Percentiles rank a stretch among this genome's conserved stretches.
phyloP scores from a whole-genome alignment of 2,113 vertebrate genomes.

The Centropus unirufus region DNA sequence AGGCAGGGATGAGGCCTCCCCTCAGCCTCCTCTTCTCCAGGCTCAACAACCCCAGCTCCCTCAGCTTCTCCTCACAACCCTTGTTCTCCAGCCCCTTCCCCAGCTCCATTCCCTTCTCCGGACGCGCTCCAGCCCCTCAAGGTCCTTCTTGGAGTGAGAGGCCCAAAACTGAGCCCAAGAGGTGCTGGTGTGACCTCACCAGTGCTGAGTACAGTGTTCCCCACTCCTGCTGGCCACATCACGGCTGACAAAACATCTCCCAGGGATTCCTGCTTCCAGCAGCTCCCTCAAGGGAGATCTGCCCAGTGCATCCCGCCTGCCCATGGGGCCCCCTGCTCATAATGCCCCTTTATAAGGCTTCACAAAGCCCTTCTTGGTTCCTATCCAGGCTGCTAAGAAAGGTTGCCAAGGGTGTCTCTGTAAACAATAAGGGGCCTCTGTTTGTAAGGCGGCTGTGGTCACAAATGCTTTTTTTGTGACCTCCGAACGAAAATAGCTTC shows the following conservation, averaged over 20 bases:
- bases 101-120: too few relatives aligned
- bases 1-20: too few relatives aligned
- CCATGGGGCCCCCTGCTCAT: not conserved
- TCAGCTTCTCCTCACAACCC: too few relatives aligned
- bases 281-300: not conserved
- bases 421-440: conserved; percentile 60
- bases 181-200: too few relatives aligned
- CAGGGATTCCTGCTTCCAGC: not conserved
- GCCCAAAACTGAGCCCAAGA: too few relatives aligned
- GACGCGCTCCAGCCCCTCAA: too few relatives aligned
- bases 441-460: not conserved
- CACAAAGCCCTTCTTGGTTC: conserved; percentile 67
- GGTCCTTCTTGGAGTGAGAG: too few relatives aligned
- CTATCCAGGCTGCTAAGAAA: conserved; percentile 19
- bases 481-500: conserved; percentile 26
- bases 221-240: too few relatives aligned
- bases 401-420: conserved; percentile 60
- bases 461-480: conserved; percentile 41
- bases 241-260: not conserved
- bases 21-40: too few relatives aligned
- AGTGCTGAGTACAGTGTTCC: too few relatives aligned
- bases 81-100: too few relatives aligned
- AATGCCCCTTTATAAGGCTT: conserved; percentile 57
- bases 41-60: too few relatives aligned
- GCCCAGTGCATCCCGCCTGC: not conserved